phyloP scores from a whole-genome alignment of 2,888 invertebrate genomes.

The Amphipyra tragopoginis region DNA sequence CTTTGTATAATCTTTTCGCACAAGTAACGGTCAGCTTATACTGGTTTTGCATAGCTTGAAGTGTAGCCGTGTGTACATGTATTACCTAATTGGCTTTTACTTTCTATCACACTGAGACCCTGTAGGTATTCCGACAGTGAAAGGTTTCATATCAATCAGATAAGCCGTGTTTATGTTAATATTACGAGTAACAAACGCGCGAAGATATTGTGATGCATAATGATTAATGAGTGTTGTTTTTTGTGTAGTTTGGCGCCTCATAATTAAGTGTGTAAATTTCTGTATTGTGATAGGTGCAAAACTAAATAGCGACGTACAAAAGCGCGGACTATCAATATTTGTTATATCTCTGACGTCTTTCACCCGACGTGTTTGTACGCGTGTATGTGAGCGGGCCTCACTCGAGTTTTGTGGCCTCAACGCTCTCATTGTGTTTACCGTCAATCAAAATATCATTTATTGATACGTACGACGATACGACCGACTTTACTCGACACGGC shows the following conservation, averaged over 20 bases:
- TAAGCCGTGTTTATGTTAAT: slow-evolving; percentile 19
- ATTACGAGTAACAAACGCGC: slow-evolving; percentile 6
- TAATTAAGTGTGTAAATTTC: slow-evolving; percentile 41
- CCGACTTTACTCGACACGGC: slow-evolving; percentile 20
- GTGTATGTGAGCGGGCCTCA: slow-evolving; percentile 35
- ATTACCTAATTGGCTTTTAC: no score
- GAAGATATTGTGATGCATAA: slow-evolving; percentile 7
- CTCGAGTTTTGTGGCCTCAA: slow-evolving; percentile 33
- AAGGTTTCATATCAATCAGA: slow-evolving; percentile 12
- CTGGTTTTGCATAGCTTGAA: no score
- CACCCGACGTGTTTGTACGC: slow-evolving; percentile 27
- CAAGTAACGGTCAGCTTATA: no score
- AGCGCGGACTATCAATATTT: slow-evolving; percentile 73
- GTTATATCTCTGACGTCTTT: slow-evolving; percentile 70
- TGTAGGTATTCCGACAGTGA: slow-evolving; percentile 11
- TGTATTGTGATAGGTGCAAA: slow-evolving; percentile 55
- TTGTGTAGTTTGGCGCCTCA: slow-evolving; percentile 18
- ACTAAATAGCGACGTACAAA: slow-evolving; percentile 58
- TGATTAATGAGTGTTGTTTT: slow-evolving; percentile 17
- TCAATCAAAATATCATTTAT: slow-evolving; percentile 49
- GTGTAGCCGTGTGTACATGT: no score
- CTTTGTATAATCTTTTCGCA: no score
- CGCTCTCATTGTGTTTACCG: slow-evolving; percentile 28
- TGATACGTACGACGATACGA: slow-evolving; percentile 12
- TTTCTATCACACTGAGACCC: no score